Percentiles rank a stretch among this genome's conserved stretches.
Conservation (phyloP, 1,140 invertebrate genomes). For the Chironomus tepperi region DNA sequence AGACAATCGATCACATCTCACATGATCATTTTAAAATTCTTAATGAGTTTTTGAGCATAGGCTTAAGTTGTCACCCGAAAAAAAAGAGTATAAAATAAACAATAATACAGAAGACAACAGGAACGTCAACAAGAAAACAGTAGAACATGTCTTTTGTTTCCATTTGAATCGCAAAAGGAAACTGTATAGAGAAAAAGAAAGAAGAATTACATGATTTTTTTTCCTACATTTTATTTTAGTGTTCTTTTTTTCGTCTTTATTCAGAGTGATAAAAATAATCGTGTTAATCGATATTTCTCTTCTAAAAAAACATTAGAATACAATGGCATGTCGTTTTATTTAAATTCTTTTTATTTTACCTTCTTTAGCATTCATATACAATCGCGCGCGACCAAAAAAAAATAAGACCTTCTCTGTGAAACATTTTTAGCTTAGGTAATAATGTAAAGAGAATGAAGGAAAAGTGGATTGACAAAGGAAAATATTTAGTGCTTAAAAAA, state of each 20-base stretch:
- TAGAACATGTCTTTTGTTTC: slow-evolving; percentile 22
- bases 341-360: not conserved
- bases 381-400: not conserved
- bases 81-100: not conserved
- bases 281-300: slow-evolving; percentile 22
- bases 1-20: no score
- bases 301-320: slow-evolving; percentile 20
- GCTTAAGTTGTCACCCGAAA: slow-evolving; percentile 16
- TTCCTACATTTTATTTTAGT: not conserved
- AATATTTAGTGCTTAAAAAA: not conserved
- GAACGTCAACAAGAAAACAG: slow-evolving; percentile 11
- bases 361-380: not conserved
- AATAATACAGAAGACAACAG: no score
- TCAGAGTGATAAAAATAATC: slow-evolving; percentile 11
- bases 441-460: not conserved
- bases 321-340: slow-evolving; percentile 19
- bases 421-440: not conserved
- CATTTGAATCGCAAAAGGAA: slow-evolving; percentile 6
- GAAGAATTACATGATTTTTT: not conserved
- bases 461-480: slow-evolving; percentile 1
- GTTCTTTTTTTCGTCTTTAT: not conserved
- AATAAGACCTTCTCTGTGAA: not conserved
- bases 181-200: not conserved
- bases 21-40: slow-evolving; percentile 17
- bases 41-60: slow-evolving; percentile 9